These are phyloP conservation scores for Nothobranchius furzeri DNA, from an alignment of 2,113 vertebrate species.

Conservation along the genomic window DNA sequence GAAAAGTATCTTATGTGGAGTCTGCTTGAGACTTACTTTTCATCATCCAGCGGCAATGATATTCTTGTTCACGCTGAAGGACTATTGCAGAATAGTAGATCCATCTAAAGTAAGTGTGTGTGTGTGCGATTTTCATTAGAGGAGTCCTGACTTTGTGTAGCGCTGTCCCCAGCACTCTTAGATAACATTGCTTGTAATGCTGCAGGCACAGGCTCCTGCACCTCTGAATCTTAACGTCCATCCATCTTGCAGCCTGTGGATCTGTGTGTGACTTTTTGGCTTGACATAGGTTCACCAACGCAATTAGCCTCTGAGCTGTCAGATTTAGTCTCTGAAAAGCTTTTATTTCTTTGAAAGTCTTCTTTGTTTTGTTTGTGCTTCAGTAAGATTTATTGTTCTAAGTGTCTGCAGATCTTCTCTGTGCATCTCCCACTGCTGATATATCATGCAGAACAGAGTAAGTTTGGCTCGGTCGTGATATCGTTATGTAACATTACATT, in stretches of 20 bases:
- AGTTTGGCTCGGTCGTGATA: constrained; percentile 40
- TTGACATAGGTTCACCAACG: neutral
- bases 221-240: constrained; percentile 40
- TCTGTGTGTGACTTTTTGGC: neutral
- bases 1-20: too few species aligned
- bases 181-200: constrained; percentile 59
- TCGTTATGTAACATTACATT: constrained; percentile 59
- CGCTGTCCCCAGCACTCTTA: constrained; percentile 43
- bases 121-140: constrained; percentile 35
- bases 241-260: constrained; percentile 2
- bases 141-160: constrained; percentile 25
- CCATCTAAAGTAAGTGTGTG: constrained; percentile 12
- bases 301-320: neutral
- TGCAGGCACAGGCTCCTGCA: constrained; percentile 48
- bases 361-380: constrained; percentile 14
- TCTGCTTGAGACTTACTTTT: neutral
- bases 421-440: constrained; percentile 40
- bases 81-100: neutral
- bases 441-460: constrained; percentile 34
- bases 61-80: neutral
- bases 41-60: neutral
- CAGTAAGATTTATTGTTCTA: constrained; percentile 13
- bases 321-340: constrained; percentile 10
- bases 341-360: constrained; percentile 16
- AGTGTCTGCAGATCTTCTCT: constrained; percentile 17